Evolutionary conservation across 1,140 invertebrate genomes (phyloP).

Genomic region (Microplitis mediator): DNA sequence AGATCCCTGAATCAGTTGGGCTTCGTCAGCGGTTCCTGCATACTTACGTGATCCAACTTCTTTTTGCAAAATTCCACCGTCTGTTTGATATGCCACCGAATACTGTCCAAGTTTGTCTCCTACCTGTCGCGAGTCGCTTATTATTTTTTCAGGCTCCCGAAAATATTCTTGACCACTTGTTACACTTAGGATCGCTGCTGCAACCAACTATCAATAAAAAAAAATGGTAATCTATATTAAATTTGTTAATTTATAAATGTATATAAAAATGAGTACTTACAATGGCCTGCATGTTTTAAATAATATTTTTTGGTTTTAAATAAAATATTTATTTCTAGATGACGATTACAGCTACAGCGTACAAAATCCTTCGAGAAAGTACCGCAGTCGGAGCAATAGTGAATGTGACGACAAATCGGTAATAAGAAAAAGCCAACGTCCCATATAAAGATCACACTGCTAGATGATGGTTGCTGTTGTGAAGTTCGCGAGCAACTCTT

Average conservation of each 20-base stretch:
- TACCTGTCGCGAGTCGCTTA: constrained; percentile 47
- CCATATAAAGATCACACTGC: constrained; percentile 44
- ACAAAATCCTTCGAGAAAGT: constrained; percentile 17
- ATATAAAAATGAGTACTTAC: no score
- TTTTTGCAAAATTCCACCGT: constrained; percentile 60
- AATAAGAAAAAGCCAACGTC: constrained; percentile 25
- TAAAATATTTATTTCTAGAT: background rate
- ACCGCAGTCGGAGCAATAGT: background rate
- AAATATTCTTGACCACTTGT: constrained; percentile 48
- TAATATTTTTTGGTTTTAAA: background rate
- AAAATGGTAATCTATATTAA: no score
- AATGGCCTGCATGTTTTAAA: background rate
- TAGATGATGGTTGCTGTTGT: constrained; percentile 48
- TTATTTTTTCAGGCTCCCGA: constrained; percentile 53
- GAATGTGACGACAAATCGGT: background rate
- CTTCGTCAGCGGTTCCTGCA: constrained; percentile 56
- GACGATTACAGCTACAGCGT: background rate
- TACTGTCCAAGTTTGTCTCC: constrained; percentile 56
- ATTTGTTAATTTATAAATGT: no score
- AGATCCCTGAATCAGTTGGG: constrained; percentile 62
- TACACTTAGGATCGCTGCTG: background rate
- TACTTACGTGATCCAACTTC: constrained; percentile 61
- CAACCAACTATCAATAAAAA: background rate
- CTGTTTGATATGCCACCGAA: constrained; percentile 59
- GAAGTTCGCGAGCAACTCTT: constrained; percentile 58